Evolutionary conservation across 2,797 vertebrate species (phyloP), one percentile per base, ranked within the genome.

Genomic region (Gambusia yucatana): DNA sequence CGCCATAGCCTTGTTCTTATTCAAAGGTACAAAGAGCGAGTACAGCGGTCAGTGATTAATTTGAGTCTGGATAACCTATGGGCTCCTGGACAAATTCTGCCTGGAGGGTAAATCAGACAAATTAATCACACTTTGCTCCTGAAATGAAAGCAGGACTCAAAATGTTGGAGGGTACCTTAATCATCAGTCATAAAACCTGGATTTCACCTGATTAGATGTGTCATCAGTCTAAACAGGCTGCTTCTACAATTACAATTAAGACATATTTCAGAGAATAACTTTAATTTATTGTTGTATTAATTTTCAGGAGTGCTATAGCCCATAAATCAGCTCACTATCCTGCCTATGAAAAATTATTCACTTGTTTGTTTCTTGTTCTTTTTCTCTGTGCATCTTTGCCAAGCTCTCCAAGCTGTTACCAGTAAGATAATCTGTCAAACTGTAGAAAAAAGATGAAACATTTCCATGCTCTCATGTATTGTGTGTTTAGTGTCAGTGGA

Each of bases 11-110:
- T 83, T 83, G 76, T 75, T 81, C 82, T 74, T 67, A 77, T 87
- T 88, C 72, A 90, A 90, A 79, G 74, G 75, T 80, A 81, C 75
- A 86, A 84, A 71, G 79, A 84, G 71, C 81, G 77, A 87, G 67
- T 76, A 61, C 41, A 85, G 82, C 80, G 41, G 76, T 52, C 55
- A 52, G 76, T 28, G 79, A 92, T 92, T 86, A 77, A 86, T 90
- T 83, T 50, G 79, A 76, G 77, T 67, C 50, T 82, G 75, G 0
- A 9, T 75, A 81, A 81, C 76, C 76, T 77, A 79, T 80, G 71
- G 50, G 78, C 65, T 73, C 41, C 76, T 71, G 44, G 71, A 83
- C 46, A 81, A 77, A 87, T 83, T 84, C 6, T 73, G 69, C 61
- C 69, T 63, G 47, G 59, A 77, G 77, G 28, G 87, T 87, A 83